Evolutionary conservation across 2,888 invertebrate genomes (phyloP).

Genomic region (Xanthorhoe designata): DNA sequence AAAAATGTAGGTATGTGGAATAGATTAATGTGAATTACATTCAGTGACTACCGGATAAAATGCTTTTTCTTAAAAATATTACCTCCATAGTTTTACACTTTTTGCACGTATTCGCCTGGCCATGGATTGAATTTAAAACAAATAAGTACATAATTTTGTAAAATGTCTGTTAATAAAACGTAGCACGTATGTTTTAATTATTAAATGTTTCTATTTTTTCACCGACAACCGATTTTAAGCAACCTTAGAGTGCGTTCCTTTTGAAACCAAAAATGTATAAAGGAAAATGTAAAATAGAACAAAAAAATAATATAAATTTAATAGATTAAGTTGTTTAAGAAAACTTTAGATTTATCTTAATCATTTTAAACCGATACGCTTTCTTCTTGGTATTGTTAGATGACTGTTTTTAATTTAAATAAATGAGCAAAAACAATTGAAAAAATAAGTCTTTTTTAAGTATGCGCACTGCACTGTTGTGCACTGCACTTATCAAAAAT

Average conservation of each 20-base stretch:
- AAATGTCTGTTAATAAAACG: background rate
- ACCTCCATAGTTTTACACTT: background rate
- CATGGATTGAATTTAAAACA: conserved; percentile 14
- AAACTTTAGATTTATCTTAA: conserved; percentile 5
- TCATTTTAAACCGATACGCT: conserved; percentile 22
- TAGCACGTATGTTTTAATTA: conserved; percentile 1
- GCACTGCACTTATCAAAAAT: too few species aligned
- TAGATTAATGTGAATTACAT: conserved; percentile 8
- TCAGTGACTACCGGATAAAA: conserved; percentile 15
- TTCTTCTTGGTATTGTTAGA: conserved; percentile 10
- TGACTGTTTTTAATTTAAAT: conserved; percentile 2
- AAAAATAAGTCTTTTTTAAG: background rate
- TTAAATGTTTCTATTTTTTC: conserved; percentile 8
- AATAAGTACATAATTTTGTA: conserved; percentile 15
- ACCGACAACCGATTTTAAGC: conserved; percentile 9
- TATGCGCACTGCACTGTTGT: too few species aligned
- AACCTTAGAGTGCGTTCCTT: conserved; percentile 27
- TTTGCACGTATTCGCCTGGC: conserved; percentile 26
- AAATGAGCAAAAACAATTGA: background rate
- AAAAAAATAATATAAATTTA: conserved; percentile 13
- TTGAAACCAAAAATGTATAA: conserved; percentile 32
- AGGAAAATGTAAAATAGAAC: conserved; percentile 19
- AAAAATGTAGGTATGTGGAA: background rate
- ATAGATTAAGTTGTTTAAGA: conserved; percentile 3
- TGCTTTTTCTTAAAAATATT: conserved; percentile 8